Evolutionary conservation across 2,113 vertebrate species (phyloP).

Genomic region (Actenoides lindsayi): DNA sequence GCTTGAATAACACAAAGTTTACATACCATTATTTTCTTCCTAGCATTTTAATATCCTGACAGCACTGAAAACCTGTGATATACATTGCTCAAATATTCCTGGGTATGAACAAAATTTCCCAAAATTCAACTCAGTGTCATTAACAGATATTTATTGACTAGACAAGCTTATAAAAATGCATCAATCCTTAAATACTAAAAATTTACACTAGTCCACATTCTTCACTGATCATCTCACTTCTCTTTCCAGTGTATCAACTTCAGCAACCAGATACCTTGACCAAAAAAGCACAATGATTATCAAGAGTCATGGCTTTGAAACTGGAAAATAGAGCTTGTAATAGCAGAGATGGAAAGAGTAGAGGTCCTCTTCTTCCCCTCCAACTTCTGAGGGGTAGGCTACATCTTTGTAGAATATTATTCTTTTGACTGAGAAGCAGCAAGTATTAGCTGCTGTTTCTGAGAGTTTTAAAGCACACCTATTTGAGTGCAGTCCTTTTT

Average conservation of each 20-base stretch:
- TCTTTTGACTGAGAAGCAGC: background rate
- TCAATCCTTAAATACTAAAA: background rate
- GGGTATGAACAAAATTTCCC: background rate
- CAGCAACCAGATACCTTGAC: background rate
- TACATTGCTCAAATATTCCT: background rate
- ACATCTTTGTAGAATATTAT: background rate
- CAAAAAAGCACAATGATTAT: background rate
- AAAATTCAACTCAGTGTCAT: background rate
- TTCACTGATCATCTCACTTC: background rate
- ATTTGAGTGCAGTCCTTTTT: fast-evolving
- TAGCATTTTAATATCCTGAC: background rate
- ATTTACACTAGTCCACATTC: background rate
- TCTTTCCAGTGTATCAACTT: background rate
- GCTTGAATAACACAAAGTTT: background rate
- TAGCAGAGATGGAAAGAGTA: background rate
- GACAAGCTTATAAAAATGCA: background rate
- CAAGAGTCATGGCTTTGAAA: background rate
- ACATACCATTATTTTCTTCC: background rate
- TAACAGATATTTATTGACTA: background rate
- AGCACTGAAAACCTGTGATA: background rate
- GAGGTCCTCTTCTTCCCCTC: background rate
- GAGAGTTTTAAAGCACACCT: background rate
- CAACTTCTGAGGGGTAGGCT: background rate
- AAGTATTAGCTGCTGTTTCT: background rate
- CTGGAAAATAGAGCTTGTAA: background rate